Evolutionary conservation across 2,113 vertebrate genomes (phyloP), one percentile per base, ranked within the genome.

Genomic region (Agapornis roseicollis): DNA sequence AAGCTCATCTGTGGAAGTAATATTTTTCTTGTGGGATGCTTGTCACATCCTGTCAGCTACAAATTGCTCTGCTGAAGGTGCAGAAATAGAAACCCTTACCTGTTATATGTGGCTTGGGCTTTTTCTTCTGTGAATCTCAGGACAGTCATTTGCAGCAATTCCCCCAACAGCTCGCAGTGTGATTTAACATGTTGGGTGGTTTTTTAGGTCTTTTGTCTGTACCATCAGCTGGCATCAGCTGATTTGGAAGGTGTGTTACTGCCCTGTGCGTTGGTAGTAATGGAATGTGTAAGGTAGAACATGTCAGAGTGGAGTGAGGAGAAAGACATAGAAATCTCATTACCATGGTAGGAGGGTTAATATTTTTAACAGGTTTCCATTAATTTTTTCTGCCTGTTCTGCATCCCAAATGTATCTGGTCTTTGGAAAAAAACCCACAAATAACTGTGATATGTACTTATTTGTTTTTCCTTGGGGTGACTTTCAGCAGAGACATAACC

Each of bases 41-140:
- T 97, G 96, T 97, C 92, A 94, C 85, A 93, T 96, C 91, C 89
- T 95, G 95, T 95, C 93, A 96, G 79, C 69, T 97, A 96, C 90
- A 96, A 97, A 97, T 96, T 97, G 88, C 84, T 95, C 68, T 86
- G 74, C 84, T 80, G 95, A 97, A 97, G 94, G 91, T 94, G 96
- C 79, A 96, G 95, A 97, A 95, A 97, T 91, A 93, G 95, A 94
- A 97, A 96, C 88, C 81, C 86, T 93, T 95, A 88, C 81, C 79
- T 96, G 80, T 96, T 93, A 88, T 69, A 80, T 80, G 49, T 52
- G 68, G 42, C 61, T 46, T 60, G 47, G 22, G 3, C 29, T 78
- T 80, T 85, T 69, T 39, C 27, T 35, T 53, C 77, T 72, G 65
- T 78, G 80, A 93, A 77, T 92, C 94, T 92, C 79, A 91, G 77